A percentile compares a stretch with the other conserved stretches of the same genome.
phyloP scores from a whole-genome alignment of 1,140 invertebrate genomes.

The Nymphalis io region DNA sequence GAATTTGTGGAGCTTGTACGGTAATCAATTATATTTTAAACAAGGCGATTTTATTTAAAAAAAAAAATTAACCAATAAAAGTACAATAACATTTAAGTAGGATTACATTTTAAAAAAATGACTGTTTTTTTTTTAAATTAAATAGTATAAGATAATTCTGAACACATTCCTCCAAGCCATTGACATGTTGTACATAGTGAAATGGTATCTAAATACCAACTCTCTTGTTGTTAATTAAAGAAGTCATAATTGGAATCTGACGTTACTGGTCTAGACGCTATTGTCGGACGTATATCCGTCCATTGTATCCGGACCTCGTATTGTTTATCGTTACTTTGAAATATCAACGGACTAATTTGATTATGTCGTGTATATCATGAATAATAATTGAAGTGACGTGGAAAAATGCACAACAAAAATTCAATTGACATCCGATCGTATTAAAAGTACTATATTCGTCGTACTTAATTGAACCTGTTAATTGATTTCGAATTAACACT shows the following conservation, averaged over 20 bases:
- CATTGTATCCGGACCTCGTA: slow-evolving; percentile 64
- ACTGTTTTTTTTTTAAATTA: too few species aligned
- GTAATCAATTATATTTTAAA: background rate
- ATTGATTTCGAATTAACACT: slow-evolving; percentile 26
- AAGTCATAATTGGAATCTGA: slow-evolving; percentile 31
- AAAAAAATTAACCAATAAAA: too few species aligned
- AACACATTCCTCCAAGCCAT: too few species aligned
- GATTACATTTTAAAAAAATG: too few species aligned
- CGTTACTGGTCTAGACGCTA: slow-evolving; percentile 44
- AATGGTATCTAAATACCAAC: too few species aligned
- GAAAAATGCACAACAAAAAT: slow-evolving; percentile 7
- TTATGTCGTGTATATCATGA: slow-evolving; percentile 10
- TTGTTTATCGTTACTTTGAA: slow-evolving; percentile 48
- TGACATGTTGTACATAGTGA: too few species aligned
- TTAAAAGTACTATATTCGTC: background rate
- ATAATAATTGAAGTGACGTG: slow-evolving; percentile 14
- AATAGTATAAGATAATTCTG: too few species aligned
- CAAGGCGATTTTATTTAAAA: too few species aligned
- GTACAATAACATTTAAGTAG: too few species aligned
- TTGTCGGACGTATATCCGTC: slow-evolving; percentile 61
- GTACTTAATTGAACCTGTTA: slow-evolving; percentile 3
- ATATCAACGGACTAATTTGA: slow-evolving; percentile 48
- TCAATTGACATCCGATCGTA: background rate
- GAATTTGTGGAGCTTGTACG: background rate
- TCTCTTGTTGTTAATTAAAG: slow-evolving; percentile 30